Base-by-base conservation (phyloP, 2,888 invertebrate genomes). In the Oscheius myriophilus region DNA sequence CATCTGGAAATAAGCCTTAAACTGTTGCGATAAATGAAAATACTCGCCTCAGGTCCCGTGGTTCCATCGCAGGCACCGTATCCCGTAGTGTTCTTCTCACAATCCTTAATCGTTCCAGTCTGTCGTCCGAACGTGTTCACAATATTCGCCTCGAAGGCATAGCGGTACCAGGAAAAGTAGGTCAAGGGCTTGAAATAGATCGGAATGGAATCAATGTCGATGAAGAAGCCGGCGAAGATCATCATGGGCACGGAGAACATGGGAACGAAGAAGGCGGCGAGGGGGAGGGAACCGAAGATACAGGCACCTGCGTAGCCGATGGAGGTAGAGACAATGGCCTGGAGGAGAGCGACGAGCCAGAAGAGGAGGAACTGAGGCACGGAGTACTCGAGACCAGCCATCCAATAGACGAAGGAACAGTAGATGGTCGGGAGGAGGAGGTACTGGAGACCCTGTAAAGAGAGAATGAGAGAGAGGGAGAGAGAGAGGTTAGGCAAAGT, bases 391-490 rank as follows among this genome's bases (percentile, higher is more conserved):
- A 76, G 62, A 0, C 94, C 94, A 54, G 95, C 92, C 91, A 95
- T 91, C 85, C 92, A 95, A 88, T 95, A 95, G 0, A 91, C 91
- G 66, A 95, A 91, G 4, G 91, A 89, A 0, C 92, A 92, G 87
- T 94, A 95, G 1, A 95, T 89, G 11, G 93, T 86, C 0, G 95
- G 95, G 53, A 94, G 91, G 6, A 92, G 90, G 0, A 93, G 89
- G 85, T 94, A 94, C 52, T 94, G 90, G 0, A 95, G 95, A 0
- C 92, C 89, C 87, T 87, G 77, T 33, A 33, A 9, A 58, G 84
- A 78, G 21, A 49, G 41, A 49, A 9, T 6, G 3, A 33, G 33
- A 33, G 33, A 33, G 33, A 33, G 33, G 9, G 33, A 33, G 33
- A 33, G 33, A 33, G 33, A 33, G 33, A 33, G 9, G 9, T n/a